Conservation (phyloP, 2,888 invertebrate species). For the Nowickia ferox region DNA sequence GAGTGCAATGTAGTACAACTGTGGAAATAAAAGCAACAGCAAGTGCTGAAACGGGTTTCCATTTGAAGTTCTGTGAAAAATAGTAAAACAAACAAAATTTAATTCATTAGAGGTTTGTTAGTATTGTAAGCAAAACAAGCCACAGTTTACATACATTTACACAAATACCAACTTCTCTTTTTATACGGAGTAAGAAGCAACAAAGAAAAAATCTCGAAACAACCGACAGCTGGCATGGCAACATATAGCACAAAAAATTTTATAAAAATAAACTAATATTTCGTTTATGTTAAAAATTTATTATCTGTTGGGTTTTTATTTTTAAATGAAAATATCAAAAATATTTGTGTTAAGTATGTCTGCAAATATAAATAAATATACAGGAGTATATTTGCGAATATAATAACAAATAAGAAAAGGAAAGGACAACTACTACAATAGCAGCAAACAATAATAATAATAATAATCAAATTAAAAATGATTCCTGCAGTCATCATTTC, state of each 20-base stretch:
- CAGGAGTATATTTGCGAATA: slow-evolving; percentile 43
- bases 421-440: slow-evolving; percentile 49
- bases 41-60: slow-evolving; percentile 55
- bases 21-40: background rate
- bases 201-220: slow-evolving; percentile 13
- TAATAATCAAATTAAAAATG: slow-evolving; percentile 76
- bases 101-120: slow-evolving; percentile 49
- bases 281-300: background rate
- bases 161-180: background rate
- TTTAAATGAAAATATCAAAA: slow-evolving; percentile 24
- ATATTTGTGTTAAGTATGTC: slow-evolving; percentile 47
- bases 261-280: slow-evolving; percentile 54
- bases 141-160: background rate
- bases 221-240: slow-evolving; percentile 43
- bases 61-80: slow-evolving; percentile 7
- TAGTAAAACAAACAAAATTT: slow-evolving; percentile 29
- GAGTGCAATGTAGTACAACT: background rate
- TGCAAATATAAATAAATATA: slow-evolving; percentile 45
- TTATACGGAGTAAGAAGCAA: slow-evolving; percentile 5
- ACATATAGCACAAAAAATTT: slow-evolving; percentile 29
- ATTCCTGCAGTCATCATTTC: slow-evolving; percentile 76
- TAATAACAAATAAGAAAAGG: slow-evolving; percentile 37
- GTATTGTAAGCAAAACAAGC: background rate
- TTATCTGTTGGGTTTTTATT: slow-evolving; percentile 9
- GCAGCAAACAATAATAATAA: slow-evolving; percentile 61